Percentiles rank a stretch among this genome's conserved stretches.
Evolutionary conservation across 2,888 invertebrate species (phyloP).

Genomic region (Mactromeris polynyma): DNA sequence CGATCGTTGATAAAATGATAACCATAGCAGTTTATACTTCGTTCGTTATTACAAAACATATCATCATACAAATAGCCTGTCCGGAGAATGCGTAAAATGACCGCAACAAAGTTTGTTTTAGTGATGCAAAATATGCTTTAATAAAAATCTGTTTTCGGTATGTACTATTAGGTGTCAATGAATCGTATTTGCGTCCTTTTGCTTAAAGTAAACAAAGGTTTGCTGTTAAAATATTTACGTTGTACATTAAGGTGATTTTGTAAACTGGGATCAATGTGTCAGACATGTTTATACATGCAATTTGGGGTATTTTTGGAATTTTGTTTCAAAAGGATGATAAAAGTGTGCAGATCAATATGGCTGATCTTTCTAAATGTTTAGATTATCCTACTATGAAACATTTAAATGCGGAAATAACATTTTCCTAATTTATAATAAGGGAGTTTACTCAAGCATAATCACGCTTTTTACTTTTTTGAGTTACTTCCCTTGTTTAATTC

Average conservation of each 20-base stretch:
- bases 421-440: neutral
- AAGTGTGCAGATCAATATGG: no score
- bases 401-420: neutral
- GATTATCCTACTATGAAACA: neutral
- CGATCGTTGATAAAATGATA: no score
- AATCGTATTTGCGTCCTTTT: neutral
- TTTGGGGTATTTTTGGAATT: neutral
- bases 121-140: no score
- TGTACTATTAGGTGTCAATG: neutral
- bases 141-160: no score
- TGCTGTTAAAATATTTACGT: neutral
- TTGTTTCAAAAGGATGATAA: no score
- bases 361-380: no score
- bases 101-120: no score
- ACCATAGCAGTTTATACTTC: no score
- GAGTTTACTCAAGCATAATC: neutral
- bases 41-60: no score
- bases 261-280: neutral
- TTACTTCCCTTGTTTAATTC: neutral
- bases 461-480: neutral
- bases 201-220: neutral
- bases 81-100: no score
- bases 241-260: neutral
- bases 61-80: no score
- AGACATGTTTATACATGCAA: neutral